A percentile compares a stretch with the other conserved stretches of the same genome.
phyloP scores from a whole-genome alignment of 2,113 vertebrate genomes.

The Passer domesticus region DNA sequence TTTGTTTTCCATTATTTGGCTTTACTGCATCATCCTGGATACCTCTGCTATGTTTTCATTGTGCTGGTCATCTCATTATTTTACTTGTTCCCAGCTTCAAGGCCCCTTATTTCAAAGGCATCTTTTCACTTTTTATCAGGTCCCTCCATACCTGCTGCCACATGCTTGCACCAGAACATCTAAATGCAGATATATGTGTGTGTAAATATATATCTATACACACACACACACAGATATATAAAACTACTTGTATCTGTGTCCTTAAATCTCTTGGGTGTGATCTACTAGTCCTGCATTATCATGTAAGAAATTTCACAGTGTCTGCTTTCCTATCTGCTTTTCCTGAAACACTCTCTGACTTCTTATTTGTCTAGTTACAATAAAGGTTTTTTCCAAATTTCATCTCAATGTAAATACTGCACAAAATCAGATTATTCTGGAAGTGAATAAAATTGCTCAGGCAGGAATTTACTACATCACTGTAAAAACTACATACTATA shows the following conservation, averaged over 20 bases:
- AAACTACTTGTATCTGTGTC: neutral
- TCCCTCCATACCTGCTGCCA: neutral
- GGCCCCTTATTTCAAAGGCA: neutral
- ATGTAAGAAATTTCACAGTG: neutral
- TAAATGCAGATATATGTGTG: neutral
- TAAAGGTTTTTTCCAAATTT: neutral
- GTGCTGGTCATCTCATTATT: neutral
- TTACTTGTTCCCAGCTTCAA: neutral
- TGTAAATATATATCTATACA: neutral
- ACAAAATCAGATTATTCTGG: neutral
- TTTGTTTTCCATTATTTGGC: neutral
- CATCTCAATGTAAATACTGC: neutral
- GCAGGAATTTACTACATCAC: neutral
- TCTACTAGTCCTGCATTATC: neutral
- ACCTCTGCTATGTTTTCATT: neutral
- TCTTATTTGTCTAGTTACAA: neutral
- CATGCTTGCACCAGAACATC: neutral
- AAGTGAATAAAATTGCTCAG: neutral
- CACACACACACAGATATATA: neutral
- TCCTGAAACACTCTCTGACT: neutral
- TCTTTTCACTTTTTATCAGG: rapidly evolving
- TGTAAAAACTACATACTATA: neutral
- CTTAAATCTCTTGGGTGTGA: rapidly evolving
- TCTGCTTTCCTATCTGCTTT: neutral
- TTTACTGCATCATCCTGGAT: neutral